phyloP scores from a whole-genome alignment of 2,888 invertebrate species.

The Podotricha telesiphe region DNA sequence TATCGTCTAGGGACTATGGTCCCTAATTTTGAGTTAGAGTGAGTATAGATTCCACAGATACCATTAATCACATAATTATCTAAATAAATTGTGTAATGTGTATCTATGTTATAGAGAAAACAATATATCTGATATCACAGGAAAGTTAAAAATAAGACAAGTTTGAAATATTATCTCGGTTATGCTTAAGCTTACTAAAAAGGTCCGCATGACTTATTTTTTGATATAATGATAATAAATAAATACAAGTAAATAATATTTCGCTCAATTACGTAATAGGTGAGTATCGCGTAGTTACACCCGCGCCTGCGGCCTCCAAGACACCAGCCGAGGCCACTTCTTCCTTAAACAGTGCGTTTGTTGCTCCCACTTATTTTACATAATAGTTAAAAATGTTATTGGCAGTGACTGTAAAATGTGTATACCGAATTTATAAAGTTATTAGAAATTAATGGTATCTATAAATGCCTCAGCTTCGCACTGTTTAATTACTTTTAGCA shows the following conservation, averaged over 20 bases:
- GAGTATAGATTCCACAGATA: no score
- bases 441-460: neutral
- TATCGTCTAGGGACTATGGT: no score
- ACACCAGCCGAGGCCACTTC: constrained; percentile 64
- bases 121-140: no score
- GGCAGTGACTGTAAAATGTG: neutral
- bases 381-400: constrained; percentile 1
- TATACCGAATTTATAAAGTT: neutral
- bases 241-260: constrained; percentile 15
- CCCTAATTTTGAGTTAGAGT: no score
- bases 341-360: constrained; percentile 55
- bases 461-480: neutral
- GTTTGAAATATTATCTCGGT: neutral
- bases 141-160: no score
- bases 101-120: no score
- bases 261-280: constrained; percentile 49
- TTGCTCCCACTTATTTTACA: constrained; percentile 21
- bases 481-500: no score
- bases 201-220: neutral
- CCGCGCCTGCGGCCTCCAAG: constrained; percentile 56
- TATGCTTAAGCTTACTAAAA: neutral
- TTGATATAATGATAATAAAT: neutral
- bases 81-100: no score
- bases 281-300: constrained; percentile 51
- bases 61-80: no score